phyloP scores from a whole-genome alignment of 2,113 vertebrate genomes.

The Rallus limicola region DNA sequence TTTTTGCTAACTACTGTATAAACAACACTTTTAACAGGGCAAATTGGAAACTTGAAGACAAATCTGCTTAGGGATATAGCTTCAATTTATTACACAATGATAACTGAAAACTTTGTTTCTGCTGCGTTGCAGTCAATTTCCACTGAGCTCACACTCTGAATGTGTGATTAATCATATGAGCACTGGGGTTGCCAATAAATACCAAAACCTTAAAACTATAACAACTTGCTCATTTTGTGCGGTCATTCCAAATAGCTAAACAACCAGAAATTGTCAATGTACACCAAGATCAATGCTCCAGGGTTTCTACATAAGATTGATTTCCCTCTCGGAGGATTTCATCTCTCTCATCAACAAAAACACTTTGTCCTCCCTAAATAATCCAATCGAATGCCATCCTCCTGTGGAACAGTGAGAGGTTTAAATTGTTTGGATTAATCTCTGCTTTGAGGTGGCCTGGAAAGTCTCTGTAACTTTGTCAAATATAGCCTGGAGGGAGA shows the following conservation, averaged over 20 bases:
- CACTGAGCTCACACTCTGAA: constrained; percentile 79
- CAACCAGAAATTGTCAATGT: constrained; percentile 85
- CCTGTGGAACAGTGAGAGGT: constrained; percentile 42
- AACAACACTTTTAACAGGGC: constrained; percentile 79
- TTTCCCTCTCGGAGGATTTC: constrained; percentile 88
- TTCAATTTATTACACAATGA: constrained; percentile 78
- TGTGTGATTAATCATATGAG: constrained; percentile 90
- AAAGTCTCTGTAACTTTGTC: constrained; percentile 29
- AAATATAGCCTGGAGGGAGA: constrained; percentile 9
- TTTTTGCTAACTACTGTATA: constrained; percentile 82
- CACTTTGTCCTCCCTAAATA: constrained; percentile 87
- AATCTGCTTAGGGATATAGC: constrained; percentile 78
- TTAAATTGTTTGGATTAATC: constrained; percentile 52
- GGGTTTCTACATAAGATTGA: constrained; percentile 84
- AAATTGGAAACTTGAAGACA: constrained; percentile 79
- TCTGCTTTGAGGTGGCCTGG: constrained; percentile 18
- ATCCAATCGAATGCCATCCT: constrained; percentile 80
- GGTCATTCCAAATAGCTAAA: constrained; percentile 82
- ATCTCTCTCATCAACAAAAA: constrained; percentile 87
- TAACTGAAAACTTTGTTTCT: constrained; percentile 79
- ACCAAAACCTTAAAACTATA: constrained; percentile 81
- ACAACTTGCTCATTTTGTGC: constrained; percentile 83
- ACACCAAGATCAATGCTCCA: constrained; percentile 81
- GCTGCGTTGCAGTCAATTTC: constrained; percentile 81
- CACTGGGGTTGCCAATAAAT: constrained; percentile 84